Conservation (phyloP, 2,113 vertebrate genomes). For the Sprattus sprattus region DNA sequence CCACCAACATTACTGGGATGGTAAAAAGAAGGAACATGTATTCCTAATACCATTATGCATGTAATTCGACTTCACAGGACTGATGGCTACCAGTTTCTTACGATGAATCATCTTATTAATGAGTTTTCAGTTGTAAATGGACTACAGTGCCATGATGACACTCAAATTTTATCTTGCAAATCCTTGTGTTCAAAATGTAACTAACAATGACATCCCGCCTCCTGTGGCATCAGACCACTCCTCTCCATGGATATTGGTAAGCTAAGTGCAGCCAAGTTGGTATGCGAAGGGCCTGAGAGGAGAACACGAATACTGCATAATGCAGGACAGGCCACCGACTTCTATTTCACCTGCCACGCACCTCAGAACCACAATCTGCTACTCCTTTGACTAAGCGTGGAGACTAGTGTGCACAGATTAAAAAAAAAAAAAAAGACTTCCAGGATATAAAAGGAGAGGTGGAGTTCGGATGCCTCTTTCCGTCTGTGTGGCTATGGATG, state of each 20-base stretch:
- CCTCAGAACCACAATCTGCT: slow-evolving; percentile 18
- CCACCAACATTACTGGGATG: not conserved
- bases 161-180: not conserved
- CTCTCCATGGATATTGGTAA: slow-evolving; percentile 33
- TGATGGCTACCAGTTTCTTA: not conserved
- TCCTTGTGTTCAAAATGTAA: not conserved
- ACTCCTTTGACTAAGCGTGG: not conserved
- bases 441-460: not conserved
- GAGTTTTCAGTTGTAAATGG: not conserved
- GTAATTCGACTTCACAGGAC: not conserved
- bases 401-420: not conserved
- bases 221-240: not conserved
- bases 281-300: slow-evolving; percentile 4
- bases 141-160: not conserved
- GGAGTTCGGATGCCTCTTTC: not conserved
- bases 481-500: not conserved
- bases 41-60: not conserved
- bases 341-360: slow-evolving; percentile 33
- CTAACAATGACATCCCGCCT: slow-evolving; percentile 11
- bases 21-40: not conserved
- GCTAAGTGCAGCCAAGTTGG: slow-evolving; percentile 18
- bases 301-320: slow-evolving; percentile 43
- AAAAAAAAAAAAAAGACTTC: not conserved
- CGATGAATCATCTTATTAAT: not conserved
- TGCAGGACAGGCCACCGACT: slow-evolving; percentile 33